Base-by-base conservation (phyloP, 1,140 invertebrate species). In the Centruroides vittatus region DNA sequence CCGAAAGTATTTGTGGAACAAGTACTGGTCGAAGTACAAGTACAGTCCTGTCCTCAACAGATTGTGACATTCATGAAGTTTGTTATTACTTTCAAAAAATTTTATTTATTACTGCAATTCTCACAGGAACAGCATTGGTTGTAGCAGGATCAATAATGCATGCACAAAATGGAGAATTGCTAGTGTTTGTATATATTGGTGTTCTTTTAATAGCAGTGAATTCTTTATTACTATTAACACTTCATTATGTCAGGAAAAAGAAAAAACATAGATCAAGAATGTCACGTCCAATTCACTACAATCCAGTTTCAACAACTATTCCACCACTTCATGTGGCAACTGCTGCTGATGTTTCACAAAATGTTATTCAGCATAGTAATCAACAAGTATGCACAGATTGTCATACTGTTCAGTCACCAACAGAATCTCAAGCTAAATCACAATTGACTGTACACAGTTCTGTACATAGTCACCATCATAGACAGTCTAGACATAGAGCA, bases 141-240 rank as follows among this genome's bases (percentile, higher is more conserved):
- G 55, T 58, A 41, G 62, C 62, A 4, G 62, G 62, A n/a, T 55
- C 59, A 10, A 53, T 64, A 35, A 58, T 64, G 62, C 62, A 64
- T 58, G 59, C 57, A 35, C 62, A 64, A 47, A 61, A 64, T 59
- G 62, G 62, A 12, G 62, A 64, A 47, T 55, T 64, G 8, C 13
- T 64, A 23, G 62, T 64, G 50, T 59, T 64, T 47, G 62, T 64
- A 35, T 64, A 64, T 55, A 64, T 64, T 46, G 62, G 62, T 55
- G 62, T 60, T 35, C 47, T 64, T 7, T 56, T 64, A 11, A 59
- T 55, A n/a, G 59, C 58, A 36, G 62, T 64, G 4, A 64, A 64
- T 51, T 50, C 59, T 50, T 59, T 61, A 41, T 48, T 64, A 13
- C 41, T 64, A 4, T 58, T 57, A 50, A 64, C 61, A 47, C 62